Base-by-base conservation (phyloP, 2,797 vertebrate genomes). In the Streptopelia turtur region DNA sequence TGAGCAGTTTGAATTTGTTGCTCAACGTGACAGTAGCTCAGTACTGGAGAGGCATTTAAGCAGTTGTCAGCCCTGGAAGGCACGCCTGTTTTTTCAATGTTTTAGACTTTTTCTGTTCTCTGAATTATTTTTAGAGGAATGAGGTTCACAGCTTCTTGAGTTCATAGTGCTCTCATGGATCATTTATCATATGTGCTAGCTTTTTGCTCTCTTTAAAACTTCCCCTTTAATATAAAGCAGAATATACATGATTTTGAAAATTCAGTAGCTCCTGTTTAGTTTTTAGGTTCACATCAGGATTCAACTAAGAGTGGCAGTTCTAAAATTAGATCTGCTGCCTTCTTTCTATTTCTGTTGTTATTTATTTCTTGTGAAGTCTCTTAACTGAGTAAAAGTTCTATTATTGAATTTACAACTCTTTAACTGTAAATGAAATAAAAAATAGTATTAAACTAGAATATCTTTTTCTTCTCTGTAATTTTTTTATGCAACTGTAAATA, bases 1-100 rank as follows among this genome's bases (percentile, higher is more conserved):
- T 87, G 71, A 95, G 72, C 64, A 91, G 53, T 80, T 70, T 80
- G 76, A 83, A 91, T 74, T 85, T 79, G 39, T 68, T 94, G 18
- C 41, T 92, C 79, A 79, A 20, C 0, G 9, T 91, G 91, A 74
- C 33, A 83, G 49, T 55, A 85, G 28, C 33, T 83, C 53, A 61
- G 41, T 68, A 61, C 41, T 71, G 30, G 33, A 83, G 41, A 83
- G 4, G 5, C n/a, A 83, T 95, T 72, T 80, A 24, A 87, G 33
- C 13, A 64, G 30, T 63, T 82, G 30, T 95, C 61, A 84, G 25
- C 24, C 31, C 68, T 74, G 75, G 70, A 89, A 91, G 60, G 35
- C 53, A 80, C 52, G 93, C 68, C 52, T 57, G 9, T 53, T 92
- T 91, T 94, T 90, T 39, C 31, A 83, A 1, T 21, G 10, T 82